A percentile compares a stretch with the other conserved stretches of the same genome.
Conservation (phyloP, 2,113 vertebrate genomes). For the Orycteropus afer region DNA sequence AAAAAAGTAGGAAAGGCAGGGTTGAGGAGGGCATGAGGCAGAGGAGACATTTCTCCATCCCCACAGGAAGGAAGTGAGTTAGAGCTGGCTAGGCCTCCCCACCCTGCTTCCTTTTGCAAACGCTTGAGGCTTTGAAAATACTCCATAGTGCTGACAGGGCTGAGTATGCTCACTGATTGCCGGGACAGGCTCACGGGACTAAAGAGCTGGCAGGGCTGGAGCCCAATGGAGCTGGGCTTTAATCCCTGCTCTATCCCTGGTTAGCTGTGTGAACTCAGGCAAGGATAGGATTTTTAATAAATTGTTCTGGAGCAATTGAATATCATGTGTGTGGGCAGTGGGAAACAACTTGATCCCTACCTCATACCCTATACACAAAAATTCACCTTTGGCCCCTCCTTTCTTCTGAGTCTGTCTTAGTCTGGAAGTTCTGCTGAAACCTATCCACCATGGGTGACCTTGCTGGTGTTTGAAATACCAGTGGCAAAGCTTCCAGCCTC, state of each 20-base stretch:
- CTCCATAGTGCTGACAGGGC: slow-evolving; percentile 41
- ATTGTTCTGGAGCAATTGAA: not conserved
- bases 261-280: not conserved
- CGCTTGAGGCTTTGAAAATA: not conserved
- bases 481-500: too few relatives aligned
- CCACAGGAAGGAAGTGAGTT: slow-evolving; percentile 43
- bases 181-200: not conserved
- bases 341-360: not conserved
- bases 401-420: too few relatives aligned
- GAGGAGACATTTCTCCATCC: not conserved
- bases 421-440: too few relatives aligned
- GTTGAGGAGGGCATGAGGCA: not conserved
- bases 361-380: not conserved
- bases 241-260: not conserved
- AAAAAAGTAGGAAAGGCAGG: not conserved
- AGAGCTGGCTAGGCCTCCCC: not conserved
- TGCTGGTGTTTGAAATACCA: too few relatives aligned
- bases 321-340: not conserved
- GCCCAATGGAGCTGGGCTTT: not conserved
- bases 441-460: too few relatives aligned
- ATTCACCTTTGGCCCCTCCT: too few relatives aligned
- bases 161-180: not conserved
- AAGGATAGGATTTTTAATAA: not conserved
- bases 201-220: not conserved
- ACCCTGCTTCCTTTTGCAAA: slow-evolving; percentile 36